Percentiles rank a stretch among this genome's conserved stretches.
These are phyloP conservation scores for Lindbergichthys nudifrons DNA, from an alignment of 2,797 vertebrate species.

Conservation along the genomic window DNA sequence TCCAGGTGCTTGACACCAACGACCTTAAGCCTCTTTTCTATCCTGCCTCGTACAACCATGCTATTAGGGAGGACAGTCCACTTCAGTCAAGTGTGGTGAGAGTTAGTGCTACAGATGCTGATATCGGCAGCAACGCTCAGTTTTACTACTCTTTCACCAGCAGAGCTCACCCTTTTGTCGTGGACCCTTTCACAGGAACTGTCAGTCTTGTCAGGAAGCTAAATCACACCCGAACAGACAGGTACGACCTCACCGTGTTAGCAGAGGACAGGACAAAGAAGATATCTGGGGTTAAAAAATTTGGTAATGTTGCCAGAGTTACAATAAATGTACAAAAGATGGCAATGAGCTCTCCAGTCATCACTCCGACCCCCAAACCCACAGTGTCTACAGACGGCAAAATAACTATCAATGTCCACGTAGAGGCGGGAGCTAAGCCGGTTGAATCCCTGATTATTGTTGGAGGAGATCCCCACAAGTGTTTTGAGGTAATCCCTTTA, in stretches of 20 bases:
- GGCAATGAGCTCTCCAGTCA: conserved; percentile 77
- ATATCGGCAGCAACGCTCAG: conserved; percentile 91
- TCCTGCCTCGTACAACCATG: conserved; percentile 92
- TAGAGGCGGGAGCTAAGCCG: conserved; percentile 83
- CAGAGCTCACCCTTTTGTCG: conserved; percentile 86
- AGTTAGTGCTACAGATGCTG: conserved; percentile 94
- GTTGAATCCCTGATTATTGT: conserved; percentile 88
- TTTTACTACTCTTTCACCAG: conserved; percentile 94
- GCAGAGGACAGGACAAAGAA: conserved; percentile 95
- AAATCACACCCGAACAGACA: conserved; percentile 85
- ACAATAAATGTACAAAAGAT: conserved; percentile 87
- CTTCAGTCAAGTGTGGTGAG: conserved; percentile 87
- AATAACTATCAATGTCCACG: conserved; percentile 83
- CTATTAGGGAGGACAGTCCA: conserved; percentile 88
- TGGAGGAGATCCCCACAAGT: conserved; percentile 87
- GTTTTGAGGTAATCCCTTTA: conserved; percentile 89
- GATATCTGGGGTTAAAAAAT: conserved; percentile 89
- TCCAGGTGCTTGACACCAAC: conserved; percentile 94
- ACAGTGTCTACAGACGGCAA: conserved; percentile 68
- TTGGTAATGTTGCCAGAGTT: conserved; percentile 91
- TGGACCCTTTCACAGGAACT: conserved; percentile 92
- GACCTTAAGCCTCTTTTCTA: conserved; percentile 98
- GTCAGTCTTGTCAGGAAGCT: conserved; percentile 88
- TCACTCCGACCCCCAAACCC: conserved; percentile 71
- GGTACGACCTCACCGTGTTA: conserved; percentile 90